Conservation (phyloP, 2,888 invertebrate species). For the Archips crataeganus region DNA sequence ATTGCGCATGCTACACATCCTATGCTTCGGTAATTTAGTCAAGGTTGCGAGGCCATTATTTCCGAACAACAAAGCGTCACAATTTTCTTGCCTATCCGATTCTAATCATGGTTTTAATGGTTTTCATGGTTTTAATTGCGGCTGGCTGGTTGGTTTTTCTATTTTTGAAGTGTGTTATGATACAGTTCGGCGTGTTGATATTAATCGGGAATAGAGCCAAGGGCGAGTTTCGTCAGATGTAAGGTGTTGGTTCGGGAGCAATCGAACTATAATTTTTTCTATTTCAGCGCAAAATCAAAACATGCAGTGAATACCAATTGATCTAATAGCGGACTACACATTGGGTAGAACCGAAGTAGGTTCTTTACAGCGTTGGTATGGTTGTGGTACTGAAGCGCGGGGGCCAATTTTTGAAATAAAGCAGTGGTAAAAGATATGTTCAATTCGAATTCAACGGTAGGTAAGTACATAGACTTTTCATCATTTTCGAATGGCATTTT, state of each 20-base stretch:
- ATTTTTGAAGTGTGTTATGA: slow-evolving; percentile 34
- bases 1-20: slow-evolving; percentile 14
- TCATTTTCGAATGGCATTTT: too few relatives aligned
- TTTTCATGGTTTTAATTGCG: not conserved
- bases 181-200: slow-evolving; percentile 17
- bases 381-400: too few relatives aligned
- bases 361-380: not conserved
- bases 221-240: slow-evolving; percentile 35
- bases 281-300: not conserved
- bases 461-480: too few relatives aligned
- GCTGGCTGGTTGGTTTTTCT: slow-evolving; percentile 24
- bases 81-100: slow-evolving; percentile 38
- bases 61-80: slow-evolving; percentile 25
- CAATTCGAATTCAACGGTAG: too few relatives aligned
- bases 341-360: not conserved
- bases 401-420: too few relatives aligned
- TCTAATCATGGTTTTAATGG: slow-evolving; percentile 25
- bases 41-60: slow-evolving; percentile 29
- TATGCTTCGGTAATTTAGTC: slow-evolving; percentile 27
- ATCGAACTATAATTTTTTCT: not conserved
- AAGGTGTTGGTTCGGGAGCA: slow-evolving; percentile 5
- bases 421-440: too few relatives aligned
- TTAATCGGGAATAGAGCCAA: slow-evolving; percentile 37
- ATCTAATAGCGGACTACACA: not conserved
- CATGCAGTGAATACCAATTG: not conserved